Evolutionary conservation across 2,797 vertebrate genomes (phyloP), one percentile per base, ranked within the genome.

Genomic region (Gadopsis bispinosus): DNA sequence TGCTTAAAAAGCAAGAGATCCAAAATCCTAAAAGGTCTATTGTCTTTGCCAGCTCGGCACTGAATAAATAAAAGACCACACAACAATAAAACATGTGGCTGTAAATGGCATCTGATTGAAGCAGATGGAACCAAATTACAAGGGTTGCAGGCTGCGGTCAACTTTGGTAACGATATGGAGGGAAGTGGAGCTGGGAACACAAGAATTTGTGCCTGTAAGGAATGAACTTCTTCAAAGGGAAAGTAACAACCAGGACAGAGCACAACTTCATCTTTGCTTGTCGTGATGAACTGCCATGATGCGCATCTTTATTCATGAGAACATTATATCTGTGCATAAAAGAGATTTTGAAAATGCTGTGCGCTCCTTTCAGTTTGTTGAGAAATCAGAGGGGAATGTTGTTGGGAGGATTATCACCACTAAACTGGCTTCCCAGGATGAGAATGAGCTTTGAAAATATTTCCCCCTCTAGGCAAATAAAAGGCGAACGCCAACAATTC

Each of bases 221-320:
- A 33, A 62, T 61, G 22, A 70, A 77, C 64, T 73, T 79, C 66
- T 81, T 82, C 71, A 85, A 85, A 76, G 72, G 35, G 69, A 78
- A 74, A 74, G 61, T 85, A 88, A 85, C 62, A 51, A 68, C 35
- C 54, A 61, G 60, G 22, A 68, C 58, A 39, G 53, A 73, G 62
- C 29, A 75, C 31, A 71, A 75, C 70, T 75, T 83, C 60, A 75
- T 81, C 60, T 84, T 37, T 63, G 77, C 74, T 61, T 29, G 59
- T 56, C 0, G 4, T 29, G 50, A 59, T 74, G 73, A 77, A 75
- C 60, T 55, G 43, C 62, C 39, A 16, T 16, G 39, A 72, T 59
- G 58, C 51, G 69, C 78, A 87, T 88, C 62, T 87, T 89, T 88
- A 91, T 92, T 90, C 77, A 90, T 87, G 89, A 83, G 54, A 58